Evolutionary conservation across 2,113 vertebrate species (phyloP).

Genomic region (Hypanus sabinus): DNA sequence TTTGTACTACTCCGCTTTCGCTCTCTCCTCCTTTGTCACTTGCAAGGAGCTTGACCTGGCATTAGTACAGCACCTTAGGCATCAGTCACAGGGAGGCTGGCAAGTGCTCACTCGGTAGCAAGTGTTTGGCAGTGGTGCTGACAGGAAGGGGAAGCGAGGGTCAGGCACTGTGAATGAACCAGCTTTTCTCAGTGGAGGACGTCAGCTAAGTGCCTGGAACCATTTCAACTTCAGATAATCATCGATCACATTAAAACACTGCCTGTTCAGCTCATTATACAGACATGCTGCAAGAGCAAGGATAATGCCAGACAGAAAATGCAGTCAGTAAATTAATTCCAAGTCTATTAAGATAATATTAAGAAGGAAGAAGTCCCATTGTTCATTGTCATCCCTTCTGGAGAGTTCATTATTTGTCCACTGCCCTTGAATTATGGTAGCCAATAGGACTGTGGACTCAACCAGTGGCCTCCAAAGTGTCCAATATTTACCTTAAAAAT

Average conservation of each 20-base stretch:
- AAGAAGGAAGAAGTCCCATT: background rate
- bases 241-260: constrained; percentile 18
- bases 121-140: background rate
- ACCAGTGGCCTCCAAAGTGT: too few species aligned
- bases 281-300: background rate
- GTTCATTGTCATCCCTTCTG: background rate
- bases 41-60: background rate
- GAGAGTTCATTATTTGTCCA: background rate
- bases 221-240: constrained; percentile 10
- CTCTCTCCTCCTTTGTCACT: too few species aligned
- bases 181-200: background rate
- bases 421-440: background rate
- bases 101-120: background rate
- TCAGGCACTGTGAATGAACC: background rate
- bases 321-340: background rate
- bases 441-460: too few species aligned
- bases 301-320: background rate
- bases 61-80: background rate
- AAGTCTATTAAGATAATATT: background rate
- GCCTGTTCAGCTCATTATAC: background rate
- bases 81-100: background rate
- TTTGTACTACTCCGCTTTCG: background rate
- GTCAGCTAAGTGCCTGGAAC: background rate
- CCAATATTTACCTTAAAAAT: too few species aligned
- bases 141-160: background rate